Evolutionary conservation across 2,113 vertebrate species (phyloP).

Genomic region (Emydocephalus ijimae): DNA sequence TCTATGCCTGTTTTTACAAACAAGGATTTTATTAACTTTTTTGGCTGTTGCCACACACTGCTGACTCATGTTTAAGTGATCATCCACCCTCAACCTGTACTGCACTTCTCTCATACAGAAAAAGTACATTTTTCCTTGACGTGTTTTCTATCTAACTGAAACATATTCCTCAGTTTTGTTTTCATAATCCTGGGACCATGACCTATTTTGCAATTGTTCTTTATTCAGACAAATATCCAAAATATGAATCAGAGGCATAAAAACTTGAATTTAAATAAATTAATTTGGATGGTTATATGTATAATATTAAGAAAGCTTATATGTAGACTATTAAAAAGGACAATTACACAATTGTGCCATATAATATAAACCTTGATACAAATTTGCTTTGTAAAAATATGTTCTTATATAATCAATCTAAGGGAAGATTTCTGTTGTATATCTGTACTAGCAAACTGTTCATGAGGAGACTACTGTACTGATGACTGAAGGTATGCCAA

Average conservation of each 20-base stretch:
- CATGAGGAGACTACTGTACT: slow-evolving; percentile 67
- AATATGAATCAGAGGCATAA: not conserved
- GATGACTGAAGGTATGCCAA: slow-evolving; percentile 70
- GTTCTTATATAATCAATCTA: slow-evolving; percentile 55
- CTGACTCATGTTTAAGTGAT: not conserved
- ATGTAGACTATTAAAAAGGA: not conserved
- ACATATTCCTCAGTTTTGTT: too few relatives aligned
- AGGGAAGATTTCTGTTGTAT: slow-evolving; percentile 69
- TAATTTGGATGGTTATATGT: not conserved
- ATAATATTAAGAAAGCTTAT: not conserved
- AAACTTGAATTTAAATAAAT: not conserved
- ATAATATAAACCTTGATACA: not conserved
- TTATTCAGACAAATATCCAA: not conserved
- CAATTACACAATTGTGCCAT: not conserved
- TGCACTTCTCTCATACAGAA: not conserved
- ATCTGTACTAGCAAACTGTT: slow-evolving; percentile 78
- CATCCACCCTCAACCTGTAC: not conserved
- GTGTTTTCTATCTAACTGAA: not conserved
- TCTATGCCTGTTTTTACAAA: not conserved
- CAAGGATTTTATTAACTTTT: not conserved
- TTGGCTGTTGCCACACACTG: not conserved
- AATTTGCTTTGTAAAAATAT: not conserved
- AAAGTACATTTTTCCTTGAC: not conserved
- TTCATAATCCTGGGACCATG: not conserved
- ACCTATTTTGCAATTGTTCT: not conserved